A percentile compares a stretch with the other conserved stretches of the same genome.
Evolutionary conservation across 92 coral and sea anemone genomes (phyloP).

Genomic region (Porites cylindrica): DNA sequence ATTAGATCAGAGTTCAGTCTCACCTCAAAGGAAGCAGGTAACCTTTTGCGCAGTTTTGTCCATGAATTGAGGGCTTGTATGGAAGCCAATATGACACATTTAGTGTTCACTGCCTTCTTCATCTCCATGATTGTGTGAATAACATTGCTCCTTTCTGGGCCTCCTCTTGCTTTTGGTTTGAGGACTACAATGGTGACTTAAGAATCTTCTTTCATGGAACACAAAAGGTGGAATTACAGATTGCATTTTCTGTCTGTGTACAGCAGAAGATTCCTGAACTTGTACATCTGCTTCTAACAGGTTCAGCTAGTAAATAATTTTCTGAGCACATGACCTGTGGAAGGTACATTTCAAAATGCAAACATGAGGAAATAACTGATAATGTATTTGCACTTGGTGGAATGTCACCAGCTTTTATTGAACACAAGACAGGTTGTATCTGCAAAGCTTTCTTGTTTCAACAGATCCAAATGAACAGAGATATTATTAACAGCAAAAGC

Average conservation of each 20-base stretch:
- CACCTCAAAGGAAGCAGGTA: constrained; percentile 9
- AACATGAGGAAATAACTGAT: constrained; percentile 55
- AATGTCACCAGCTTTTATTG: constrained; percentile 58
- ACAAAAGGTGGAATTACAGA: constrained; percentile 51
- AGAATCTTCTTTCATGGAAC: constrained; percentile 64
- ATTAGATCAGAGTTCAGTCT: constrained; percentile 56
- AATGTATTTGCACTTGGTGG: constrained; percentile 66
- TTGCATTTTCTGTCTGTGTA: constrained; percentile 56
- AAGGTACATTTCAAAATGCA: constrained; percentile 51
- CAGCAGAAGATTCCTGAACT: constrained; percentile 62
- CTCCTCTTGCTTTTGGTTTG: constrained; percentile 52
- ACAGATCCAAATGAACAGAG: constrained; percentile 58
- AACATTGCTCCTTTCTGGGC: constrained; percentile 52
- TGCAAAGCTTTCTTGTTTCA: constrained; percentile 52
- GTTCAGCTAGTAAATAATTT: constrained; percentile 65
- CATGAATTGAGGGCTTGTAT: constrained; percentile 15
- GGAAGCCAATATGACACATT: constrained; percentile 44
- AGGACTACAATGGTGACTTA: constrained; percentile 53
- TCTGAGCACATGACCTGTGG: constrained; percentile 61
- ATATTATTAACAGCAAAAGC: constrained; percentile 64
- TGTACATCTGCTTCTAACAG: constrained; percentile 57
- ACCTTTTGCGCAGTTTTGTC: constrained; percentile 28
- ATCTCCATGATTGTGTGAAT: constrained; percentile 57
- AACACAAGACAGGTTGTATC: constrained; percentile 24
- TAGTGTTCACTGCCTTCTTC: constrained; percentile 46